Evolutionary conservation across 2,888 invertebrate genomes (phyloP), one percentile per base, ranked within the genome.

Genomic region (Polymixis flavicincta): DNA sequence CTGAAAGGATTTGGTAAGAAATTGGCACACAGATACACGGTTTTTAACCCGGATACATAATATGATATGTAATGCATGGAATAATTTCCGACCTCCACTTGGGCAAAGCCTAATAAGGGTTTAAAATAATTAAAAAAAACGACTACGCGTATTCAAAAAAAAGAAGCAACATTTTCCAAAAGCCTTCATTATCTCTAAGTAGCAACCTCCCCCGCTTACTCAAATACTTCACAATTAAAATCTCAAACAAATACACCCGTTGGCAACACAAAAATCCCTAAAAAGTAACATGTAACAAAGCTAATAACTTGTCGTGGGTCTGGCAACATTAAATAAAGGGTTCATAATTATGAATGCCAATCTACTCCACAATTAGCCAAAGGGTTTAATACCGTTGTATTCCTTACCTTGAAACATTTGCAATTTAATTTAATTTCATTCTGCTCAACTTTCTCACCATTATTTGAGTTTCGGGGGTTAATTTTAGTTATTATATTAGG

Each of bases 281-380:
- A 75, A 80, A 82, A 80, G 76, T 78, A 75, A 73, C 73, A 83
- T 71, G 65, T 74, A 83, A 76, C 85, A 75, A 82, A 76, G 80
- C 73, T 76, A 82, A 87, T 84, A 85, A 77, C 71, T 86, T 80
- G 76, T 82, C 75, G 28, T 68, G 69, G 75, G 72, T 32, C 68
- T 66, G 70, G 79, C 75, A 79, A 86, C 86, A 85, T 89, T 80
- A 87, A 87, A 87, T 86, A 89, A 90, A 89, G 83, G 84, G 71
- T 59, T 42, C 72, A 83, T 87, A 88, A 90, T 90, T 90, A 90
- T 85, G 86, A 90, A 90, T 86, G 85, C 84, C 90, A 90, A 90
- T 90, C 89, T 88, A 87, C 84, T 90, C 89, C 84, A 87, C 85
- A 90, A 86, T 86, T 86, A 86, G 75, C 78, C 80, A 85, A 88